Evolutionary conservation across 35 echinoderm and acorn worm species (phyloP).

Genomic region (Acanthaster planci): DNA sequence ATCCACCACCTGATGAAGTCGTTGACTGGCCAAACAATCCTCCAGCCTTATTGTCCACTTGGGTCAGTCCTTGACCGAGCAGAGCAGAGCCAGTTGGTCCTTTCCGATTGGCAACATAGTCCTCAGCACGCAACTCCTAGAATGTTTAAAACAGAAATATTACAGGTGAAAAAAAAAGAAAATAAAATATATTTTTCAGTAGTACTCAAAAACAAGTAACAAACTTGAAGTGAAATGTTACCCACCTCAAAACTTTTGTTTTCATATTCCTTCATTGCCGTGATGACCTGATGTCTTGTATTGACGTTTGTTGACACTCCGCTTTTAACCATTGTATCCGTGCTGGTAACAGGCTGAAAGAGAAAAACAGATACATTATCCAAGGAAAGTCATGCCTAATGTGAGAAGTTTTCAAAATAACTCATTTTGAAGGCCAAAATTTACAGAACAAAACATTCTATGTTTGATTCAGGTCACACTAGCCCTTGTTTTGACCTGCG

Average conservation of each 20-base stretch:
- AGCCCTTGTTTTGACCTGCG: too few species aligned
- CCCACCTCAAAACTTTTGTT: constrained; percentile 91
- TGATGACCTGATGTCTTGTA: constrained; percentile 91
- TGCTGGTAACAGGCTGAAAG: constrained; percentile 21
- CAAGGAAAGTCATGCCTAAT: too few species aligned
- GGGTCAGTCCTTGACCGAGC: constrained; percentile 66
- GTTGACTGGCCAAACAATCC: constrained; percentile 72
- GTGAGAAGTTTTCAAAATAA: too few species aligned
- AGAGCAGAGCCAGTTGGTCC: constrained; percentile 53
- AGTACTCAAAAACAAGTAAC: background rate
- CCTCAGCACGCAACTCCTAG: constrained; percentile 84
- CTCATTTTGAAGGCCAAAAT: too few species aligned
- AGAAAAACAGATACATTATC: background rate
- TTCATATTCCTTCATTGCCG: constrained; percentile 97
- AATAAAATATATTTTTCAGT: background rate
- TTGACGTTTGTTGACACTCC: constrained; percentile 69
- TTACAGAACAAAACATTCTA: too few species aligned
- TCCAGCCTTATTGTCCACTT: constrained; percentile 59
- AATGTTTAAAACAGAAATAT: background rate
- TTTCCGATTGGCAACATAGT: constrained; percentile 76
- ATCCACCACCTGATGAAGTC: constrained; percentile 20
- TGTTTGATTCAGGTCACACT: too few species aligned
- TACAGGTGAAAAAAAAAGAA: background rate
- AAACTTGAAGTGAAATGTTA: background rate
- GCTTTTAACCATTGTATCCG: constrained; percentile 94